Conservation (phyloP, 2,113 vertebrate genomes). For the rabbit (Oryctolagus cuniculus) region DNA sequence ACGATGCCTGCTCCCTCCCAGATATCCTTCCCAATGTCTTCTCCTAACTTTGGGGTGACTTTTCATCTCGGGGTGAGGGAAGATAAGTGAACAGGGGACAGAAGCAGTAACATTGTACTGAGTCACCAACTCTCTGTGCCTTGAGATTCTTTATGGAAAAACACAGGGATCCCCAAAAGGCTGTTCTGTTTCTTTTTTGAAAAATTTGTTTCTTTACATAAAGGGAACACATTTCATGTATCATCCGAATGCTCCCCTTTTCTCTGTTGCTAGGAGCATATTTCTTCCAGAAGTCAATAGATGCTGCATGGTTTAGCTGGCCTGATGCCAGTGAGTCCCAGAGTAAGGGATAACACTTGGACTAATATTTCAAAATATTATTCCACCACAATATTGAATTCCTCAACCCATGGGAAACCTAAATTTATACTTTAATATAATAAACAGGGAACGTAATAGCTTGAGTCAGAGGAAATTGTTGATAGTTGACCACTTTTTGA, state of each 20-base stretch:
- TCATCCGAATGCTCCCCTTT: too few relatives aligned
- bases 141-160: neutral
- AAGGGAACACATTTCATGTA: too few relatives aligned
- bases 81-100: neutral
- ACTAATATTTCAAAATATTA: neutral
- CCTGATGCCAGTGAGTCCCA: neutral
- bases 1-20: neutral
- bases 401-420: neutral
- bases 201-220: too few relatives aligned
- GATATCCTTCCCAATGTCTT: neutral
- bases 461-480: neutral
- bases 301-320: neutral
- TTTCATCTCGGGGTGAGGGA: neutral
- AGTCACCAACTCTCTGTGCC: neutral
- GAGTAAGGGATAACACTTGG: neutral
- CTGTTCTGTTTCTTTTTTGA: neutral
- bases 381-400: neutral
- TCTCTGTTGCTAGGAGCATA: neutral
- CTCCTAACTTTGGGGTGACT: neutral
- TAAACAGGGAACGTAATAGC: neutral
- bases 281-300: neutral
- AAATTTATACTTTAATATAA: conserved; percentile 27
- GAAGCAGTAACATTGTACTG: neutral
- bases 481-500: neutral
- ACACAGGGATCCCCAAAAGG: neutral